phyloP scores from a whole-genome alignment of 1,140 invertebrate species.

The Cydia fagiglandana region DNA sequence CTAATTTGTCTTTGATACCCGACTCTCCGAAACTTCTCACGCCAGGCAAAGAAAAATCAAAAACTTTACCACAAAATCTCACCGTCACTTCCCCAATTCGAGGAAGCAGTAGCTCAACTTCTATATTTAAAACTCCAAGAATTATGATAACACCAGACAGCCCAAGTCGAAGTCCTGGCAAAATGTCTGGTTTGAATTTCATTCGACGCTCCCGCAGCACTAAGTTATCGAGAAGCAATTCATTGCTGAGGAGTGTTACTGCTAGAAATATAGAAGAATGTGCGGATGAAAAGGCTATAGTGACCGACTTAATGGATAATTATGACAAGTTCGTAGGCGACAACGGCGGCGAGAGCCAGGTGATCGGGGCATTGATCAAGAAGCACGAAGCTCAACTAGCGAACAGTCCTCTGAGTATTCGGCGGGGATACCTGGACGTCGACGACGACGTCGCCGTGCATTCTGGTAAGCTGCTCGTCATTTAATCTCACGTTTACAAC shows the following conservation, averaged over 20 bases:
- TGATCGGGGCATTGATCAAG: constrained; percentile 69
- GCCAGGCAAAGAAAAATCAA: constrained; percentile 79
- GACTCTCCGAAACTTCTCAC: constrained; percentile 69
- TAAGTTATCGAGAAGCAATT: constrained; percentile 84
- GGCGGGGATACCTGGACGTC: constrained; percentile 77
- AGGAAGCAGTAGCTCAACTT: constrained; percentile 70
- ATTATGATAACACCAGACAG: constrained; percentile 72
- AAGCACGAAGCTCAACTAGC: constrained; percentile 71
- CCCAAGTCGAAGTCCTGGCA: constrained; percentile 76
- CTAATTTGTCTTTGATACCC: constrained; percentile 71
- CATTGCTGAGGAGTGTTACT: constrained; percentile 78
- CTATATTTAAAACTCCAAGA: constrained; percentile 74
- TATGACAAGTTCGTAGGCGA: constrained; percentile 71
- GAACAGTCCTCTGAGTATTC: constrained; percentile 73
- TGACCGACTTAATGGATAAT: constrained; percentile 66
- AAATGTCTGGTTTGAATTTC: constrained; percentile 79
- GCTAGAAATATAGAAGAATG: constrained; percentile 68
- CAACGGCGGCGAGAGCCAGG: constrained; percentile 69
- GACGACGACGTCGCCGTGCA: constrained; percentile 82
- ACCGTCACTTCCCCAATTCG: constrained; percentile 67
- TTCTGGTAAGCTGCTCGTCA: constrained; percentile 79
- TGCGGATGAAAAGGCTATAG: constrained; percentile 60
- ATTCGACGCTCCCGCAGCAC: constrained; percentile 86
- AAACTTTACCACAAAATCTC: constrained; percentile 80
- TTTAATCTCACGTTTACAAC: constrained; percentile 14